Percentiles rank a stretch among this genome's conserved stretches.
These are phyloP conservation scores for Bungarus multicinctus DNA, from an alignment of 2,113 vertebrate species.

Conservation along the genomic window DNA sequence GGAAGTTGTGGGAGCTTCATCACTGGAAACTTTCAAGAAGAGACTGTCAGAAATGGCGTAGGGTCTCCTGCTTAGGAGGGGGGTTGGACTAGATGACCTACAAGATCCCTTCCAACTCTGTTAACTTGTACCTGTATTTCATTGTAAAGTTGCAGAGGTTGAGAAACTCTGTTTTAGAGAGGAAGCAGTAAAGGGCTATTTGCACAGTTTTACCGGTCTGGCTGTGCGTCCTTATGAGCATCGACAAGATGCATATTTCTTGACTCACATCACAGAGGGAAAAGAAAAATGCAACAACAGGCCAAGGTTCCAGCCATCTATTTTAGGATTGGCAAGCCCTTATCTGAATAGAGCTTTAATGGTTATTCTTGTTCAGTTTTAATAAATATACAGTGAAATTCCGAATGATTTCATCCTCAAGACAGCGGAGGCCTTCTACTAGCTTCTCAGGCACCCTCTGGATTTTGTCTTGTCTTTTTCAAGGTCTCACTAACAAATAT, in stretches of 20 bases:
- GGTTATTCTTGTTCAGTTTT: conserved; percentile 29
- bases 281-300: neutral
- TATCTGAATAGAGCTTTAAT: conserved; percentile 15
- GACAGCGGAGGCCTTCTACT: neutral
- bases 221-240: neutral
- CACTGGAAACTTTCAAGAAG: too few relatives aligned
- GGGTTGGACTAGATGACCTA: too few relatives aligned
- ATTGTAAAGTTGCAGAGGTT: neutral
- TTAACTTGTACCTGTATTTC: too few relatives aligned
- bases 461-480: neutral
- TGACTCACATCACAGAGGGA: neutral
- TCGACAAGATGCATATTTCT: neutral
- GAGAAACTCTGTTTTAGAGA: neutral
- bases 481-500: neutral
- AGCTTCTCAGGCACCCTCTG: conserved; percentile 3
- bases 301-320: conserved; percentile 30
- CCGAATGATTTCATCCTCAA: conserved; percentile 40
- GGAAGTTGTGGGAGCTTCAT: too few relatives aligned
- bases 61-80: too few relatives aligned
- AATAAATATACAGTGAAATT: conserved; percentile 36
- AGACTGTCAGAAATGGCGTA: too few relatives aligned
- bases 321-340: conserved; percentile 44
- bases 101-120: too few relatives aligned
- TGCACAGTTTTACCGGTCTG: neutral
- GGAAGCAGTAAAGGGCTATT: neutral